These are phyloP conservation scores for Aphyosemion australe DNA, from an alignment of 2,113 vertebrate species.

Conservation along the genomic window DNA sequence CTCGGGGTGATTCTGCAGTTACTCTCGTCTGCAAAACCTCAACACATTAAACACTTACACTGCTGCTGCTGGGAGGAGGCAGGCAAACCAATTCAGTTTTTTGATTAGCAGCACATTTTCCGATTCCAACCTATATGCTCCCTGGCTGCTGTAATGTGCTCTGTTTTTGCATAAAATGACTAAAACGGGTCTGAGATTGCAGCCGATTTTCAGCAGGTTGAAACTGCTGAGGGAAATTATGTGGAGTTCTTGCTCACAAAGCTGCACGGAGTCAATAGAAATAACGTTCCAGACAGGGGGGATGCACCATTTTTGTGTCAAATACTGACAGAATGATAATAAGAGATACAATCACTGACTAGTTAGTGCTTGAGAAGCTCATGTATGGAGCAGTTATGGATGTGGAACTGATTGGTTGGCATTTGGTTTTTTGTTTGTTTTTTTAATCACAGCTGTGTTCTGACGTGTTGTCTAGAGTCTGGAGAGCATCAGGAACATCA, in stretches of 20 bases:
- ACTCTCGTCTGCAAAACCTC: conserved; percentile 12
- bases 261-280: too few species aligned
- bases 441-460: neutral
- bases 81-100: neutral
- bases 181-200: neutral
- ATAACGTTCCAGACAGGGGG: too few species aligned
- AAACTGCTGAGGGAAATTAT: too few species aligned
- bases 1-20: neutral
- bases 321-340: neutral
- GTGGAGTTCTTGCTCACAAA: too few species aligned
- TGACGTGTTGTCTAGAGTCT: neutral
- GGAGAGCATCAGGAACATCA: too few species aligned
- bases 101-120: neutral
- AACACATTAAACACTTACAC: neutral
- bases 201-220: neutral
- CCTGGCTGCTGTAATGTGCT: neutral
- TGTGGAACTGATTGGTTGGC: neutral
- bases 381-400: neutral
- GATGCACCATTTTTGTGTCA: too few species aligned
- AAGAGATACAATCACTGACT: neutral
- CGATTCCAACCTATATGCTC: neutral
- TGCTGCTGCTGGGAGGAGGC: neutral
- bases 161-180: neutral
- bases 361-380: neutral
- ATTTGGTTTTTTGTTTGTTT: too few species aligned